Evolutionary conservation across 2,113 vertebrate species (phyloP).

Genomic region (Raja brachyura): DNA sequence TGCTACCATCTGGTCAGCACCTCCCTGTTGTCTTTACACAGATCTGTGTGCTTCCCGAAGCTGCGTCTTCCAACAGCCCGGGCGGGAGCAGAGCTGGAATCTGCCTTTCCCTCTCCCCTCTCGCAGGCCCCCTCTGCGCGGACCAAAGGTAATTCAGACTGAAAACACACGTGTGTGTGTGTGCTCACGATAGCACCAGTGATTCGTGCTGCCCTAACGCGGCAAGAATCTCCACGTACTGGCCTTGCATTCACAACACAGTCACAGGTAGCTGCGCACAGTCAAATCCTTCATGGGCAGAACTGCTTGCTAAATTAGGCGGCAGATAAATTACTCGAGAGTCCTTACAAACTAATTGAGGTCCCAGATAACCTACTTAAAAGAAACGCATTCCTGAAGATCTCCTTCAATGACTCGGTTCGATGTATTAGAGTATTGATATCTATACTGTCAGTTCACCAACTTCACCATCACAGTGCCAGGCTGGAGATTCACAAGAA

Average conservation of each 20-base stretch:
- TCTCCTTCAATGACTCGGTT: not conserved
- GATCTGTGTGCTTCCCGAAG: slow-evolving; percentile 22
- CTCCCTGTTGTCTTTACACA: slow-evolving; percentile 35
- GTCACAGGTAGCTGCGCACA: not conserved
- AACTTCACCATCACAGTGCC: not conserved
- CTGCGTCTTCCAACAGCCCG: not conserved
- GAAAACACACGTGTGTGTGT: slow-evolving; percentile 24
- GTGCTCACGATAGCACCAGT: slow-evolving; percentile 19
- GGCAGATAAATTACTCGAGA: not conserved
- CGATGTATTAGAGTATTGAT: not conserved
- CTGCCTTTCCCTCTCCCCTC: not conserved
- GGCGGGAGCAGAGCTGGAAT: slow-evolving; percentile 12
- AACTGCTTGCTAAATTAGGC: not conserved
- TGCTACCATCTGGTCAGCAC: slow-evolving; percentile 34
- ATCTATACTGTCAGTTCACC: not conserved
- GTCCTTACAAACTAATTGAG: not conserved
- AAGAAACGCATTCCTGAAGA: not conserved
- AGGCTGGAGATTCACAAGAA: not conserved
- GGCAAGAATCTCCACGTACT: not conserved
- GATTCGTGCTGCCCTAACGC: slow-evolving; percentile 1
- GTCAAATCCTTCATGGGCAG: not conserved
- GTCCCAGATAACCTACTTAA: not conserved
- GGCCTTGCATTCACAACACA: not conserved
- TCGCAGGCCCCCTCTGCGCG: slow-evolving; percentile 18
- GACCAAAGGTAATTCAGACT: slow-evolving; percentile 20